Percentiles rank a stretch among this genome's conserved stretches.
Evolutionary conservation across 2,113 vertebrate genomes (phyloP).

Genomic region (Halcyon senegalensis): DNA sequence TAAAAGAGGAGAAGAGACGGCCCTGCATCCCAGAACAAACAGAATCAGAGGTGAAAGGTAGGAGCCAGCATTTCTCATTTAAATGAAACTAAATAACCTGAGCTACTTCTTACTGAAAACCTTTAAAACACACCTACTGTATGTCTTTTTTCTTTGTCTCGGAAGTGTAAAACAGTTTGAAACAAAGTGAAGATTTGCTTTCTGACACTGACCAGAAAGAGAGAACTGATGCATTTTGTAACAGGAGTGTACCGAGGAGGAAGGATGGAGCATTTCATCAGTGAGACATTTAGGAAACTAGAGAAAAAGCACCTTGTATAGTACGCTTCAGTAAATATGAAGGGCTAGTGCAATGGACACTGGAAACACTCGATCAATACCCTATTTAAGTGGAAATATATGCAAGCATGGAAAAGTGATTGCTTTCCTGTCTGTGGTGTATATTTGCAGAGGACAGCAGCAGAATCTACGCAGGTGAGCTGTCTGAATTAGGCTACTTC

Average conservation of each 20-base stretch:
- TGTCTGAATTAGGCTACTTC: constrained; percentile 28
- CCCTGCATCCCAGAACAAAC: constrained; percentile 42
- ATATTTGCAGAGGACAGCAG: constrained; percentile 59
- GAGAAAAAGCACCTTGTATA: constrained; percentile 64
- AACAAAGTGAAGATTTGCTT: constrained; percentile 27
- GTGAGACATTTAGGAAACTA: constrained; percentile 29
- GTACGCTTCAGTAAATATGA: constrained; percentile 70
- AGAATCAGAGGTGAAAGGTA: constrained; percentile 66
- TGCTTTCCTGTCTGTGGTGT: constrained; percentile 47
- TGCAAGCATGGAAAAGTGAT: constrained; percentile 79
- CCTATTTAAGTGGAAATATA: constrained; percentile 78
- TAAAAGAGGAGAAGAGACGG: constrained; percentile 50
- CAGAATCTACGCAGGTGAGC: constrained; percentile 60
- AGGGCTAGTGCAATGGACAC: constrained; percentile 79
- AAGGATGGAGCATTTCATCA: constrained; percentile 26
- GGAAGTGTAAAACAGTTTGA: constrained; percentile 7
- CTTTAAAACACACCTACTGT: not conserved
- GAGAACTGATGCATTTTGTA: constrained; percentile 34
- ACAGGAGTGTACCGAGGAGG: not conserved
- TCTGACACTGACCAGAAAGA: not conserved
- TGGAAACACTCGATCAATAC: constrained; percentile 80
- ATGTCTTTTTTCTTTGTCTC: constrained; percentile 23
- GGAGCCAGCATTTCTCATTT: constrained; percentile 57
- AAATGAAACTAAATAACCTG: not conserved
- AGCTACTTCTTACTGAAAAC: constrained; percentile 10